These are phyloP conservation scores for Cyprinodon brontotheroides DNA, from an alignment of 2,113 vertebrate genomes.

Conservation along the genomic window DNA sequence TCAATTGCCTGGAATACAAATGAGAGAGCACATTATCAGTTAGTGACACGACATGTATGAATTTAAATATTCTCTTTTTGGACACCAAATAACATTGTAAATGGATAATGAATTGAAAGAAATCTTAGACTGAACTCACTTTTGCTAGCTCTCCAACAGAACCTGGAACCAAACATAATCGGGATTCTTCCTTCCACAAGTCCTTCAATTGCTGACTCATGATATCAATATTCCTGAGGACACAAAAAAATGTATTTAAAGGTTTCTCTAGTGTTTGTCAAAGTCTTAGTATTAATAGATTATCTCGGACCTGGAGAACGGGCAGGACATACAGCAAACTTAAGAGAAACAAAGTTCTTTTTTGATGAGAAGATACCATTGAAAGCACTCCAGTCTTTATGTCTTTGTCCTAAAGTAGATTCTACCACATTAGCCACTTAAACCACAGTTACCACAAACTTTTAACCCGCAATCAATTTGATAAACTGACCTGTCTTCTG, in stretches of 20 bases:
- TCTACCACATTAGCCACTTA: not conserved
- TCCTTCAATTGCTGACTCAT: slow-evolving; percentile 90
- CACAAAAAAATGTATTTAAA: not conserved
- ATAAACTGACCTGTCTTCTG: slow-evolving; percentile 73
- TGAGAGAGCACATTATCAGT: not conserved
- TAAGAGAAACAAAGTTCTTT: too few relatives aligned
- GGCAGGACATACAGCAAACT: not conserved
- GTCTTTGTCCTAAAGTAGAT: too few relatives aligned
- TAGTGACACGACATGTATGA: not conserved
- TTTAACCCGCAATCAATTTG: not conserved
- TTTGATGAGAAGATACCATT: too few relatives aligned
- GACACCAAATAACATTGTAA: not conserved
- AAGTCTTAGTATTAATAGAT: not conserved
- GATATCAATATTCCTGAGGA: slow-evolving; percentile 86
- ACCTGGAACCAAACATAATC: slow-evolving; percentile 89
- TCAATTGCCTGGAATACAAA: slow-evolving; percentile 84
- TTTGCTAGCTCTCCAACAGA: slow-evolving; percentile 93
- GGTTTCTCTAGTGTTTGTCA: not conserved
- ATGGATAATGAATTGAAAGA: not conserved
- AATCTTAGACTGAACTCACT: slow-evolving; percentile 71
- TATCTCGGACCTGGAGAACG: not conserved
- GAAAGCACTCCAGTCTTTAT: too few relatives aligned
- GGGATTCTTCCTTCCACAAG: slow-evolving; percentile 88
- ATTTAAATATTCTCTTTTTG: not conserved
- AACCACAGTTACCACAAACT: not conserved